Percentiles rank a stretch among this genome's conserved stretches.
Conservation (phyloP, 2,797 vertebrate genomes). For the Amniataba percoides region DNA sequence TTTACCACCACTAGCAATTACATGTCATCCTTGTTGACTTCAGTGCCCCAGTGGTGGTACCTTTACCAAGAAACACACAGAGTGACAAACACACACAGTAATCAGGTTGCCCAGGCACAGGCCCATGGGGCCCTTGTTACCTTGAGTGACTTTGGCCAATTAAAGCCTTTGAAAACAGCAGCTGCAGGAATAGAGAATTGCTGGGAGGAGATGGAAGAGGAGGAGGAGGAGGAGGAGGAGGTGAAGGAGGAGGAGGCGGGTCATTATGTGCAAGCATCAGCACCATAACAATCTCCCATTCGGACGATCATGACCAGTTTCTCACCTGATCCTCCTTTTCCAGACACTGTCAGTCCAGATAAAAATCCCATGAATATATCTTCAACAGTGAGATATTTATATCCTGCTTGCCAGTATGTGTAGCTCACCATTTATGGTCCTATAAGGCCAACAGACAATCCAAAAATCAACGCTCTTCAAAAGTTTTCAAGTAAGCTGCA, state of each 20-base stretch:
- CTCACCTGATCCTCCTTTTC: background rate
- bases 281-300: conserved; percentile 43
- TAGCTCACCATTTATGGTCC: background rate
- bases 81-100: conserved; percentile 34
- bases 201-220: conserved; percentile 18
- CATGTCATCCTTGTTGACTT: conserved; percentile 48
- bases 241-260: conserved; percentile 9
- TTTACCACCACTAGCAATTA: conserved; percentile 32
- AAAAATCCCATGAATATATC: conserved; percentile 15
- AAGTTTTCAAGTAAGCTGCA: background rate
- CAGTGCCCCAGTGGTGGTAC: conserved; percentile 31
- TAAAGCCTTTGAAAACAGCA: conserved; percentile 73
- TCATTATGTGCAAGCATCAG: conserved; percentile 56
- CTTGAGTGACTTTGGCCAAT: conserved; percentile 78
- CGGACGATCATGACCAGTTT: conserved; percentile 39
- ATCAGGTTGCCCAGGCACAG: conserved; percentile 69
- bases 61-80: conserved; percentile 28
- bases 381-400: conserved; percentile 3
- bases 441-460: background rate
- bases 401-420: conserved; percentile 5
- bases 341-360: conserved; percentile 16
- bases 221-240: conserved; percentile 11
- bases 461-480: conserved; percentile 4
- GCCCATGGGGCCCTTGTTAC: conserved; percentile 65
- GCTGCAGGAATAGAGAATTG: conserved; percentile 49